A percentile compares a stretch with the other conserved stretches of the same genome.
phyloP scores from a whole-genome alignment of 37 sponge, comb jelly and placozoan genomes.

The Spongia lamella region DNA sequence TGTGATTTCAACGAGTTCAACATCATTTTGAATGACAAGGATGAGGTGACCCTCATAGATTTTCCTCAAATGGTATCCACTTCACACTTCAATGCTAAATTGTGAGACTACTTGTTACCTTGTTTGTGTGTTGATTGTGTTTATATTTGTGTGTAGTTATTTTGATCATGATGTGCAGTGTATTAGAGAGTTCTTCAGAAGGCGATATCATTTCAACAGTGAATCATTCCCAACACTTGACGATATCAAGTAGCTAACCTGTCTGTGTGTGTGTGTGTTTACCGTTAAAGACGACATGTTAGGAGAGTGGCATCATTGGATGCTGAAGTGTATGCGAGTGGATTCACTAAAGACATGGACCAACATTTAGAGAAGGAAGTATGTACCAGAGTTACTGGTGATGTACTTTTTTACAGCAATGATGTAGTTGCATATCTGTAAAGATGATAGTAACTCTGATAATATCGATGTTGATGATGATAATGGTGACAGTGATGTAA shows the following conservation, averaged over 20 bases:
- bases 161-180: slow-evolving; percentile 97
- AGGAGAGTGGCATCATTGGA: slow-evolving; percentile 63
- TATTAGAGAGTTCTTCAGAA: slow-evolving; percentile 85
- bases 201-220: slow-evolving; percentile 68
- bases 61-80: slow-evolving; percentile 99
- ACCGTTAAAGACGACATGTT: background rate
- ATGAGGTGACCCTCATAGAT: slow-evolving; percentile 86
- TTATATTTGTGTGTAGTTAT: slow-evolving; percentile 55
- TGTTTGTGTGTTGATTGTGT: background rate
- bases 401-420: background rate
- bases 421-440: background rate
- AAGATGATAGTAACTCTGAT: slow-evolving; percentile 1
- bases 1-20: slow-evolving; percentile 99
- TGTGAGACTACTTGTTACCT: slow-evolving; percentile 29
- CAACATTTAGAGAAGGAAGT: slow-evolving; percentile 54
- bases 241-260: slow-evolving; percentile 59
- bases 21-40: slow-evolving; percentile 81
- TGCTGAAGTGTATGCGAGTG: slow-evolving; percentile 85
- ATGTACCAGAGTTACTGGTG: background rate
- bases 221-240: slow-evolving; percentile 57
- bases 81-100: slow-evolving; percentile 86
- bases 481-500: background rate
- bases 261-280: background rate
- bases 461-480: background rate
- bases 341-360: slow-evolving; percentile 74